Conservation (phyloP, 2,797 vertebrate genomes). For the Schizothorax lantsangensis region DNA sequence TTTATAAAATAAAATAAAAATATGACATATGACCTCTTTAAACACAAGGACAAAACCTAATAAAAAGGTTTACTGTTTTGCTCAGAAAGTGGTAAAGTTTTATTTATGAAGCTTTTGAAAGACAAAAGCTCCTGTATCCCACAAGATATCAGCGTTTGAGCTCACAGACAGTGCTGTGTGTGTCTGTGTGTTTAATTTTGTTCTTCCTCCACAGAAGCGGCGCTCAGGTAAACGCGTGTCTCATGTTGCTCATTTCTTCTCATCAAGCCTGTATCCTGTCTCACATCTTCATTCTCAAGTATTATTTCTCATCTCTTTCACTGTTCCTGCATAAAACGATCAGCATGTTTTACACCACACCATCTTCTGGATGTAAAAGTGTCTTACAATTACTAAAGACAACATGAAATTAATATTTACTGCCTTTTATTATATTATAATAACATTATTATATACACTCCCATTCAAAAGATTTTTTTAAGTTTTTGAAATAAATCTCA, state of each 20-base stretch:
- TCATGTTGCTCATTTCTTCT: not conserved
- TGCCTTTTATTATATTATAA: not conserved
- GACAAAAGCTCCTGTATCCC: constrained; percentile 5
- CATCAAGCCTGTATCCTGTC: not conserved
- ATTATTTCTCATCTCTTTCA: not conserved
- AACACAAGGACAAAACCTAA: not conserved
- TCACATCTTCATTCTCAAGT: not conserved
- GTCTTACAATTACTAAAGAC: constrained; percentile 2
- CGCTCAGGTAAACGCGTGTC: constrained; percentile 33
- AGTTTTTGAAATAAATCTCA: not conserved
- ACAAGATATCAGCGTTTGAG: constrained; percentile 19
- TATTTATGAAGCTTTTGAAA: not conserved
- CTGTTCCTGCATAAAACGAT: not conserved
- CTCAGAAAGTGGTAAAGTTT: not conserved
- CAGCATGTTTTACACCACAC: not conserved
- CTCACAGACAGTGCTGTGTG: constrained; percentile 42
- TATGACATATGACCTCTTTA: not conserved
- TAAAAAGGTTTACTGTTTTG: not conserved
- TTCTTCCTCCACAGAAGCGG: constrained; percentile 37
- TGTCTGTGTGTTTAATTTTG: constrained; percentile 48
- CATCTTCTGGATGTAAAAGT: not conserved
- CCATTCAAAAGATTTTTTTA: not conserved
- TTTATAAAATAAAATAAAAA: too few species aligned
- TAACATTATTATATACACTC: not conserved
- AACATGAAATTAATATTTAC: constrained; percentile 9